Base-by-base conservation (phyloP, 2,113 vertebrate genomes). In the Albula glossodonta region DNA sequence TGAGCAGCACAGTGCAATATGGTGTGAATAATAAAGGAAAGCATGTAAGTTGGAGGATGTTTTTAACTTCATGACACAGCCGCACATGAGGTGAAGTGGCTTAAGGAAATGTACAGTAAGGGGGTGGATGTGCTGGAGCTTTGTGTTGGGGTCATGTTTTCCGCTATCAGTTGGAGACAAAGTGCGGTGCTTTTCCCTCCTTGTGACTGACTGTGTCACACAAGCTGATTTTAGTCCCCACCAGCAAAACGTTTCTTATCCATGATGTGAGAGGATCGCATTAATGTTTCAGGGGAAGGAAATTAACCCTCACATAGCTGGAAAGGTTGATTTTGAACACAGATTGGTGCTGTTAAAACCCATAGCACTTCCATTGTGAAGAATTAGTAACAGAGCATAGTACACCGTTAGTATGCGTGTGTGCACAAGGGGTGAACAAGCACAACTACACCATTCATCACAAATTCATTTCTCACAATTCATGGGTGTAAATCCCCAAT, bases 171-270 rank as follows among this genome's bases (percentile, higher is more conserved):
- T 66, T 66, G 15, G 22, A 19, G 15, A 74, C 70, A 22, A 31
- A 19, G 22, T 10, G n/a, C 9, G 22, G 8, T 11, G 10, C 70
- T 74, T 84, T 84, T 82, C 66, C 57, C 60, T 82, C 83, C 87
- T 84, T 86, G 89, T 83, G 87, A 88, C 89, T 86, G 66, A 82
- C 89, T 84, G 88, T 83, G 90, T 89, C 90, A 88, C 88, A 81
- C 85, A 78, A 87, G n/a, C 53, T 86, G 79, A 85, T 85, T 83
- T 80, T 86, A 86, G 86, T 12, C 53, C 83, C 80, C 88, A 79
- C 56, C 86, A 83, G 83, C 82, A 89, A 78, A 91, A 90, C 48
- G 2, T 80, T 84, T 86, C 17, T 17, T 5, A 57, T 83, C 22
- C 60, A 79, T 51, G 56, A 31, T 60, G 41, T 22, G 74, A 50